Evolutionary conservation across 2,797 vertebrate genomes (phyloP), one percentile per base, ranked within the genome.

Genomic region (Neostethus bicornis): DNA sequence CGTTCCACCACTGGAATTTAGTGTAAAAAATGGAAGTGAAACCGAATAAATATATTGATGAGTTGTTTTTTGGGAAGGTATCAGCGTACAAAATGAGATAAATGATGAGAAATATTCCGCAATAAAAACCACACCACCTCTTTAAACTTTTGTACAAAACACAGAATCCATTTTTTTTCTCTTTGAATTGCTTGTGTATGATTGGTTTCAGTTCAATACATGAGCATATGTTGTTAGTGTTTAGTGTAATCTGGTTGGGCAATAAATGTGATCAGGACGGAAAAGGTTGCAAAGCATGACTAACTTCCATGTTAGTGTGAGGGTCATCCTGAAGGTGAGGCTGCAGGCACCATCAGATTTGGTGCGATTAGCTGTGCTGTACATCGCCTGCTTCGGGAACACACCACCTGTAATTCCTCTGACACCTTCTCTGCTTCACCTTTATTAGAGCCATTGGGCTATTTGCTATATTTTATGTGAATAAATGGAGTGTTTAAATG

Each of bases 401-500:
- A 26, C 39, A 57, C 29, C 50, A 60, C 65, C 64, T 71, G 56
- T 67, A 57, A 73, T 70, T 71, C 56, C 52, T 50, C 63, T 47
- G n/a, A 66, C 54, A 56, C 64, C n/a, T 42, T 50, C 38, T 10
- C 19, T 42, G 32, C n/a, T 13, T 5, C 21, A n/a, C 9, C 53
- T 51, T 46, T 68, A 61, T 59, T 59, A 47, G 43, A 75, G 66
- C 70, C 75, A 77, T 35, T 46, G 60, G 45, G 59, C 52, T 51
- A 38, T 70, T 34, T 43, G 73, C 59, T 58, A 77, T 87, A 79
- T 81, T 64, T 84, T 74, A 77, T 51, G 17, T 68, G 80, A 84
- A 84, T 78, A 77, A 86, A 81, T 82, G 76, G 66, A 59, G 77
- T 66, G 73, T 72, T 80, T 79, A 83, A 73, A 70, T 47, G 32